Evolutionary conservation across 2,888 invertebrate genomes (phyloP).

Genomic region (Octonoba sinensis): DNA sequence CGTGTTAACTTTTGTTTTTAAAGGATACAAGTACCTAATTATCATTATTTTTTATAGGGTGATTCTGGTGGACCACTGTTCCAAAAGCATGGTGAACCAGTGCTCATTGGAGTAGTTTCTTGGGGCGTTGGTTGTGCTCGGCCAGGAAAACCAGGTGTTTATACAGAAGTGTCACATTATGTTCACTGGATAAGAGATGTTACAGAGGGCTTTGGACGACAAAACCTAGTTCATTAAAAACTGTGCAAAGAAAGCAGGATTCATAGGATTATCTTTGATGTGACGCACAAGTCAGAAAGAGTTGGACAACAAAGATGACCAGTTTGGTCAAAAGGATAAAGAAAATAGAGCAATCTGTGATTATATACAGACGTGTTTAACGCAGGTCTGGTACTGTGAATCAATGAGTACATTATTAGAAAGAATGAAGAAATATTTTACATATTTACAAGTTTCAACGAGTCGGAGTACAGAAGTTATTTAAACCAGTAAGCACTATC

Average conservation of each 20-base stretch:
- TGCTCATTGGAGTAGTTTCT: slow-evolving; percentile 55
- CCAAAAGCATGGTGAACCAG: slow-evolving; percentile 34
- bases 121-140: slow-evolving; percentile 62
- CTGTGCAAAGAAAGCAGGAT: background rate
- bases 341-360: no score
- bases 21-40: background rate
- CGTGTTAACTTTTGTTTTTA: background rate
- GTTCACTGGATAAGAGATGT: slow-evolving; percentile 52
- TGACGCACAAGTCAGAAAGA: slow-evolving; percentile 9
- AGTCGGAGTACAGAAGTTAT: no score
- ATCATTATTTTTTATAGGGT: slow-evolving; percentile 25
- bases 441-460: no score
- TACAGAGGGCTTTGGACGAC: slow-evolving; percentile 16
- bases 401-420: no score
- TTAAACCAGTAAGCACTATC: no score
- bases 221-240: slow-evolving; percentile 15
- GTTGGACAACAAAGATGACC: no score
- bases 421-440: no score
- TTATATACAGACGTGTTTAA: no score
- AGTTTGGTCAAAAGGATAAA: no score
- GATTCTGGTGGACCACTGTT: slow-evolving; percentile 60
- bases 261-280: background rate
- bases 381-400: no score
- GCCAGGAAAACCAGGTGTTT: slow-evolving; percentile 56
- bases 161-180: slow-evolving; percentile 53